Conservation (phyloP, 2,113 vertebrate genomes). For the Nyctibius bracteatus region DNA sequence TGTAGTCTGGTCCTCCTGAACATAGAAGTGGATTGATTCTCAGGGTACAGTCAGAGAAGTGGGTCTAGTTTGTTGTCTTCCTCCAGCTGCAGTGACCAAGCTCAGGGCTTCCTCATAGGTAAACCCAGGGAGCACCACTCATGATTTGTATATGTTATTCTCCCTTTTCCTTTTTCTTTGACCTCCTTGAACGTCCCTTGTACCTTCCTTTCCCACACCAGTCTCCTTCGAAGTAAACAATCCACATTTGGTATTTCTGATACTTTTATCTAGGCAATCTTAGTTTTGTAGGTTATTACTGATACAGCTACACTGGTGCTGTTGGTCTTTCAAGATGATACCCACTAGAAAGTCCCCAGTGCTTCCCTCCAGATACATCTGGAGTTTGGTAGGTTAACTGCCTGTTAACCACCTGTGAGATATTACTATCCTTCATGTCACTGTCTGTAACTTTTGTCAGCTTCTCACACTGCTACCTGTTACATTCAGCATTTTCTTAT, state of each 20-base stretch:
- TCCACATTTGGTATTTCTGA: neutral
- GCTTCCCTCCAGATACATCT: neutral
- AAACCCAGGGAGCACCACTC: neutral
- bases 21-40: neutral
- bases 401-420: rapidly evolving
- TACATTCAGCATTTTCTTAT: rapidly evolving
- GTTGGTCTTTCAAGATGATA: neutral
- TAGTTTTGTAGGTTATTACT: neutral
- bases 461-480: neutral
- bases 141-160: neutral
- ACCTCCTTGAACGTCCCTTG: neutral
- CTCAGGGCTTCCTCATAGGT: neutral
- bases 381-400: neutral
- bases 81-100: neutral
- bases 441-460: neutral
- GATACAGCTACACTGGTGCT: neutral
- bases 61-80: neutral
- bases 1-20: neutral
- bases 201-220: neutral
- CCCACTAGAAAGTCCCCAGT: neutral
- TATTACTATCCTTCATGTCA: neutral
- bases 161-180: neutral
- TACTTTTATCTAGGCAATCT: neutral
- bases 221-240: neutral
- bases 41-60: neutral